phyloP scores from a whole-genome alignment of 1,140 invertebrate genomes.

The Drosophila insularis region DNA sequence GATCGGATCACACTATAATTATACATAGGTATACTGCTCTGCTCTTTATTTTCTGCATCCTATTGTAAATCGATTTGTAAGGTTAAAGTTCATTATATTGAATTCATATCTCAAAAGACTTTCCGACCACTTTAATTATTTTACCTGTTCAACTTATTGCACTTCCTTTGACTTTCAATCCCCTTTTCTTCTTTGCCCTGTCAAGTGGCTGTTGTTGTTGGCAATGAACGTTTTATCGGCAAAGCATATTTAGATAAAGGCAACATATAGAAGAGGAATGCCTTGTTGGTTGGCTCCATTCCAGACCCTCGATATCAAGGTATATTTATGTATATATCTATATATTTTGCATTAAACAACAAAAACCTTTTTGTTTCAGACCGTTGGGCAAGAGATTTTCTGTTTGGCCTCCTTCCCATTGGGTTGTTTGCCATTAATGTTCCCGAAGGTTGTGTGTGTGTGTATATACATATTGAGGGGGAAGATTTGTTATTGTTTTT shows the following conservation, averaged over 20 bases:
- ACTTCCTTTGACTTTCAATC: background rate
- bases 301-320: constrained; percentile 11
- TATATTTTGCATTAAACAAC: constrained; percentile 29
- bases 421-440: constrained; percentile 41
- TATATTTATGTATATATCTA: constrained; percentile 11
- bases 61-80: too few species aligned
- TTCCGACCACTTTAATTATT: too few species aligned
- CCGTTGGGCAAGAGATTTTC: constrained; percentile 28
- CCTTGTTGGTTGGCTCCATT: background rate
- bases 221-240: background rate
- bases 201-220: background rate
- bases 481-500: background rate
- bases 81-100: too few species aligned
- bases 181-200: background rate
- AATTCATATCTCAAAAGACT: too few species aligned
- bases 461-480: constrained; percentile 5
- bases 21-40: too few species aligned
- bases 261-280: background rate
- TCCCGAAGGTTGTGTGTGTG: background rate
- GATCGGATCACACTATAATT: too few species aligned
- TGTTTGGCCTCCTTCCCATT: constrained; percentile 4
- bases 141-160: too few species aligned
- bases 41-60: too few species aligned
- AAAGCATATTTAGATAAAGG: background rate
- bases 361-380: constrained; percentile 59